Evolutionary conservation across 1,140 invertebrate species (phyloP).

Genomic region (Periplaneta americana): DNA sequence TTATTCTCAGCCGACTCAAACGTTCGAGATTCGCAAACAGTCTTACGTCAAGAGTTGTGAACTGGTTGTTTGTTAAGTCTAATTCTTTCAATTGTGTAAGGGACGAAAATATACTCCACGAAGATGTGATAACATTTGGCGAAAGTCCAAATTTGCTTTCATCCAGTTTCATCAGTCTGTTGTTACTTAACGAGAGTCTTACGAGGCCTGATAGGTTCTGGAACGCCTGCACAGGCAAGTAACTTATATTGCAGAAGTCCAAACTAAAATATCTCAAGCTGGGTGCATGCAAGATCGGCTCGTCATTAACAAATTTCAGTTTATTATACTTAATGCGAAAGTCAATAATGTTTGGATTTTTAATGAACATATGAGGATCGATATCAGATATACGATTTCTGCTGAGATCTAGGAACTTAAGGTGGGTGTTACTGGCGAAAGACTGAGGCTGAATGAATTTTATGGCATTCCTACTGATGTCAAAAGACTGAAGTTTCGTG

Average conservation of each 20-base stretch:
- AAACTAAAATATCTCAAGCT: neutral
- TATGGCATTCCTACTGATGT: neutral
- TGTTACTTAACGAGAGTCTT: neutral
- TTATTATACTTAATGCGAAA: neutral
- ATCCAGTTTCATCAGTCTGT: neutral
- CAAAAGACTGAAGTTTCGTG: neutral
- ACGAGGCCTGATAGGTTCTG: neutral
- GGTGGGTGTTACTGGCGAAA: neutral
- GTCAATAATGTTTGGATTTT: neutral
- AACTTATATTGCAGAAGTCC: neutral
- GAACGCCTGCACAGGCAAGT: neutral
- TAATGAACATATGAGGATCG: neutral
- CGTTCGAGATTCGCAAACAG: neutral
- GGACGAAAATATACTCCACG: neutral
- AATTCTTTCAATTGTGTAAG: neutral
- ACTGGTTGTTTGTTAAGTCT: neutral
- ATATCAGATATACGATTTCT: neutral
- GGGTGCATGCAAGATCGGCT: neutral
- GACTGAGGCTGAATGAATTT: neutral
- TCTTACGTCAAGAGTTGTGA: neutral
- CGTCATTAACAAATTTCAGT: neutral
- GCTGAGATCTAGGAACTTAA: neutral
- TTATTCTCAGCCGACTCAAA: neutral
- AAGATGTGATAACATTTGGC: neutral
- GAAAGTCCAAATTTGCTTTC: neutral